Evolutionary conservation across 2,888 invertebrate genomes (phyloP), one percentile per base, ranked within the genome.

Genomic region (Plusia festucae): DNA sequence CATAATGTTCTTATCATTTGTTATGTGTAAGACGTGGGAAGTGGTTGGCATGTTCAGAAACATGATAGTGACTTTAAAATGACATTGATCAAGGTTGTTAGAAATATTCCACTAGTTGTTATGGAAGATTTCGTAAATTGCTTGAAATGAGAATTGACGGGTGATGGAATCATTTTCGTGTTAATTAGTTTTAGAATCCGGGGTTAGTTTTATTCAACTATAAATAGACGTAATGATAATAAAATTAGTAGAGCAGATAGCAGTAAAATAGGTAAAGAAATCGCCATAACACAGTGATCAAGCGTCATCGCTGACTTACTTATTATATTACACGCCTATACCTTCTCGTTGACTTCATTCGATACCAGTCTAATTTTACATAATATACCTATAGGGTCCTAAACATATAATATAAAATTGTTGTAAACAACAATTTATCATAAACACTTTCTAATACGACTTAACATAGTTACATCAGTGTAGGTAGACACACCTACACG

Each of bases 41-140:
- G 11, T 49, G 46, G 20, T 49, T 49, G 11, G 20, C 46, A 16
- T 49, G 20, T 18, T 9, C 20, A 18, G 46, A 49, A 20, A 20
- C 11, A 49, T 9, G 18, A 18, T 18, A 20, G 20, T 18, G 46
- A 49, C 46, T 49, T 49, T 49, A 49, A 18, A 11, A 20, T 49
- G 46, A 49, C 46, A 49, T 49, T 49, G 20, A 20, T 18, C 20
- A 49, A 49, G 46, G 46, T 49, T 49, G 8, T 20, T 49, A 49
- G 1, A 20, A 49, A 49, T 49, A 18, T 49, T 49, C 46, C 46
- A 49, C 20, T 49, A 11, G 18, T 20, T 2, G 40, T n/a, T n/a
- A 40, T 40, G 40, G 40, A 40, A 40, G 15, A 40, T 40, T 40
- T 40, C 7, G n/a, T n/a, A 40, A n/a, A n/a, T n/a, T n/a, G 15